Evolutionary conservation across 2,888 invertebrate genomes (phyloP), one percentile per base, ranked within the genome.

Genomic region (Platycheirus rosarum): DNA sequence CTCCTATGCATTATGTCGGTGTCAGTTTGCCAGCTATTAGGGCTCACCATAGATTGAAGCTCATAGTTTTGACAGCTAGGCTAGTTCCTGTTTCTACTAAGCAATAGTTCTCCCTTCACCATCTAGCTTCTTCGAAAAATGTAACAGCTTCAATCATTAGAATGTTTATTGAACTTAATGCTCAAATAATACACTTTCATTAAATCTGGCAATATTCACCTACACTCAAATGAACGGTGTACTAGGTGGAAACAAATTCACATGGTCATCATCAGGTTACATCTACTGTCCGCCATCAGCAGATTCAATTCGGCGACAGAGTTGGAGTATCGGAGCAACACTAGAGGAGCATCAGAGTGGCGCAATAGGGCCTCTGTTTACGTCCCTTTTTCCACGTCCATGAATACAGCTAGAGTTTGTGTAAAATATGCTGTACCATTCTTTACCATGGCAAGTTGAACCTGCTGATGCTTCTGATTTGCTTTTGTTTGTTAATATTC

Each of bases 261-360:
- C 63, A 68, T 78, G 53, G 46, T 63, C 69, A 57, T 75, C 60
- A 60, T 51, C 63, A 44, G 69, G 69, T 65, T 79, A 65, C 49
- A 14, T 13, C 53, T 14, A 46, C 23, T 1, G 46, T 6, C 3
- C 8, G 7, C 7, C 29, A 26, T 35, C 46, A 35, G 48, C 0
- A 53, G 29, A 26, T 32, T 35, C 42, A 18, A 70, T 70, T 77
- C 57, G 23, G 51, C 29, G 49, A 35, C 53, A 55, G n/a, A 40
- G 57, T 35, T 77, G 42, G 53, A 63, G 71, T 29, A 62, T 16
- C 62, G 53, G 42, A 77, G 49, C 66, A 55, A 14, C 23, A 16
- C 16, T 44, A 32, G 57, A 37, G 37, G 71, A 73, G 62, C 63
- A 51, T 44, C 68, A 44, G 63, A 77, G 55, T 73, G 68, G 68